These are phyloP conservation scores for Dermochelys coriacea DNA, from an alignment of 2,797 vertebrate genomes.

Conservation along the genomic window DNA sequence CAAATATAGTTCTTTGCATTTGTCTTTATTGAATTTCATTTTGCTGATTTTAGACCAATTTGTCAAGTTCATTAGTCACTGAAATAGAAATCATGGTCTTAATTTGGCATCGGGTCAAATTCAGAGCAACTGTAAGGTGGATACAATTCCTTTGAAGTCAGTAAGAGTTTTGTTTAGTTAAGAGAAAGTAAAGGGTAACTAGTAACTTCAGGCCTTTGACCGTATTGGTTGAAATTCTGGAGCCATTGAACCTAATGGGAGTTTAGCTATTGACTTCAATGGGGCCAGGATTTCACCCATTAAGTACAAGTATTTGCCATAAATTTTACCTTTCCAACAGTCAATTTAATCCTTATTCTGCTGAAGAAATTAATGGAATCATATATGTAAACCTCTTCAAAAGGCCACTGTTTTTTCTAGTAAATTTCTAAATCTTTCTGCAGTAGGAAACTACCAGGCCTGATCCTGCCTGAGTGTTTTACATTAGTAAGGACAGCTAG, in stretches of 20 bases:
- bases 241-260: background rate
- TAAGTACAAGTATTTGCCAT: background rate
- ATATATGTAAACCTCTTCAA: background rate
- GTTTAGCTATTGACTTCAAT: background rate
- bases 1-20: background rate
- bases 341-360: rapidly evolving
- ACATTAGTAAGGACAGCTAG: background rate
- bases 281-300: background rate
- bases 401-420: background rate
- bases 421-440: background rate
- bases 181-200: background rate
- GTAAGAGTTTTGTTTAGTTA: background rate
- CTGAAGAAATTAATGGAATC: background rate
- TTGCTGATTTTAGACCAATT: background rate
- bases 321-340: background rate
- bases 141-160: background rate
- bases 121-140: background rate
- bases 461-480: background rate
- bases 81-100: background rate
- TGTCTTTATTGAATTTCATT: background rate
- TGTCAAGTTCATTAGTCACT: background rate
- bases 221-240: background rate
- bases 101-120: background rate
- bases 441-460: background rate
- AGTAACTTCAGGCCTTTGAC: background rate